phyloP scores from a whole-genome alignment of 2,888 invertebrate genomes.

The Timema cristinae region DNA sequence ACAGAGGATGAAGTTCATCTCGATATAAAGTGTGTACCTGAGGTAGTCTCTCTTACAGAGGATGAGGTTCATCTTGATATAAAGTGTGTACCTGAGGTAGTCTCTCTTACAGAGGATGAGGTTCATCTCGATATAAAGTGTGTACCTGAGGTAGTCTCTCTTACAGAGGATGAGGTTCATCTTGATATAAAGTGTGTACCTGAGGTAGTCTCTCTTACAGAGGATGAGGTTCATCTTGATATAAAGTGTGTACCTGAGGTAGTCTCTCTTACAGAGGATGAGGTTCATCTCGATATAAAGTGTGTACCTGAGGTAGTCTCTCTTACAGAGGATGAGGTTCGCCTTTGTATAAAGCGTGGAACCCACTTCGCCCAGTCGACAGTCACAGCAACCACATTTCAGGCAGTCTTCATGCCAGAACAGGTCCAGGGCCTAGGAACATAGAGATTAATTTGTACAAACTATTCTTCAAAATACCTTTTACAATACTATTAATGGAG shows the following conservation, averaged over 20 bases:
- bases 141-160: conserved; percentile 87
- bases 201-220: conserved; percentile 88
- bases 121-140: conserved; percentile 88
- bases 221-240: conserved; percentile 87
- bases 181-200: conserved; percentile 85
- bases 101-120: conserved; percentile 87
- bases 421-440: conserved; percentile 77
- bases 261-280: conserved; percentile 87
- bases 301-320: conserved; percentile 88
- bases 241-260: conserved; percentile 85
- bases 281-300: conserved; percentile 87
- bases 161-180: conserved; percentile 90
- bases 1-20: no score
- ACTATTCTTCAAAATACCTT: neutral
- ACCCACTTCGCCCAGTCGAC: conserved; percentile 88
- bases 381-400: conserved; percentile 89
- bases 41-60: conserved; percentile 90
- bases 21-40: conserved; percentile 53
- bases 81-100: conserved; percentile 88
- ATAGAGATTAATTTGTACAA: neutral
- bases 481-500: no score
- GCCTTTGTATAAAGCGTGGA: conserved; percentile 87
- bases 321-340: conserved; percentile 84
- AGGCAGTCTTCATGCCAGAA: conserved; percentile 94
- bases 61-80: conserved; percentile 85